phyloP scores from a whole-genome alignment of 1,140 invertebrate species.

The Drosophila littoralis region DNA sequence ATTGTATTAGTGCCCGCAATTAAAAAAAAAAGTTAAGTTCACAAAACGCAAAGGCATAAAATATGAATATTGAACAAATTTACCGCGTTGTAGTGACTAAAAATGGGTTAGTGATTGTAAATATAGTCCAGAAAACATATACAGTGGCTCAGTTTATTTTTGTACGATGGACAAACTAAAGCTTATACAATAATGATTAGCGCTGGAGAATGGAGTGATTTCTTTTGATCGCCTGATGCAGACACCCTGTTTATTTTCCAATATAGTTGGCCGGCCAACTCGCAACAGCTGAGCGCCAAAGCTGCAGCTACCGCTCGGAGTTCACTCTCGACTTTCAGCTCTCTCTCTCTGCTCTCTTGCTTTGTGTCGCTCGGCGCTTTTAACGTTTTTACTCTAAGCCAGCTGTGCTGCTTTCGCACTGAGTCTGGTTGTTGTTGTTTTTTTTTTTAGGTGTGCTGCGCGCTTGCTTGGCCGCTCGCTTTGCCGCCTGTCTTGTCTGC shows the following conservation, averaged over 20 bases:
- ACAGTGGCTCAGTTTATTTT: too few relatives aligned
- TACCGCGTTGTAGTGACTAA: too few relatives aligned
- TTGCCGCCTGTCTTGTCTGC: constrained; percentile 14
- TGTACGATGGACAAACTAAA: too few relatives aligned
- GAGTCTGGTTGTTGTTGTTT: constrained; percentile 19
- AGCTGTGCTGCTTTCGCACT: constrained; percentile 37
- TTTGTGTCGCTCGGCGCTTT: constrained; percentile 11
- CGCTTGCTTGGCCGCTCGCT: constrained; percentile 23
- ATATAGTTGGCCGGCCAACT: constrained; percentile 5
- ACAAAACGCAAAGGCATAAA: too few relatives aligned
- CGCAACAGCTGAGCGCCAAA: constrained; percentile 35
- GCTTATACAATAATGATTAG: too few relatives aligned
- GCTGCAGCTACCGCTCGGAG: background rate
- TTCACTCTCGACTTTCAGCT: constrained; percentile 5
- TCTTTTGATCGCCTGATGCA: background rate
- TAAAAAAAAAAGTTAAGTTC: too few relatives aligned
- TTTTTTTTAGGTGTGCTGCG: constrained; percentile 4
- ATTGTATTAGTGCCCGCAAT: background rate
- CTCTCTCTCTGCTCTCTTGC: constrained; percentile 6
- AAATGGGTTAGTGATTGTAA: too few relatives aligned
- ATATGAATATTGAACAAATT: too few relatives aligned
- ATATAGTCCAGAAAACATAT: too few relatives aligned
- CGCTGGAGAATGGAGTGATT: background rate
- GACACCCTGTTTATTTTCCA: constrained; percentile 26
- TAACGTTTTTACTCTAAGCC: constrained; percentile 34